These are phyloP conservation scores for Habropoda laboriosa DNA, from an alignment of 1,140 invertebrate genomes.

Conservation along the genomic window DNA sequence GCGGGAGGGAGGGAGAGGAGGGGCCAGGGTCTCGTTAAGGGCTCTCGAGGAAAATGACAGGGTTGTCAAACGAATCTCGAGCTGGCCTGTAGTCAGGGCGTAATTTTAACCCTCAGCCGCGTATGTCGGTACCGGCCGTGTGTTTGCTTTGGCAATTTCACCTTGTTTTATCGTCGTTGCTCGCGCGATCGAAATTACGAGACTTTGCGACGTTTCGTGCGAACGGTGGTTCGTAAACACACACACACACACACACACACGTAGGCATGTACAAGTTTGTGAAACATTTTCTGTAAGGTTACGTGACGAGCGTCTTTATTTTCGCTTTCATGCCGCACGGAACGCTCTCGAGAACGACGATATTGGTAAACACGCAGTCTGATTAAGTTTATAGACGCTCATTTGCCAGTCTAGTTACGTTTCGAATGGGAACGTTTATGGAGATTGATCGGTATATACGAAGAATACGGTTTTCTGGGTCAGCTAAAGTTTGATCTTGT, in stretches of 20 bases:
- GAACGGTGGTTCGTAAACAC: not conserved
- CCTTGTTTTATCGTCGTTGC: constrained; percentile 29
- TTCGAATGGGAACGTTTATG: not conserved
- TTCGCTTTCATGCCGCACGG: not conserved
- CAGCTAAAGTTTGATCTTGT: not conserved
- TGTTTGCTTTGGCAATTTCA: constrained; percentile 51
- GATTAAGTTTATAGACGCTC: not conserved
- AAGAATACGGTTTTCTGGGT: not conserved
- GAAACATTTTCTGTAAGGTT: constrained; percentile 1
- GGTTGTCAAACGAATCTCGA: constrained; percentile 69
- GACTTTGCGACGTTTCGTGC: not conserved
- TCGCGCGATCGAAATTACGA: constrained; percentile 27
- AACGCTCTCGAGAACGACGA: not conserved
- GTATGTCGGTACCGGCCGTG: not conserved
- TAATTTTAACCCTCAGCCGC: constrained; percentile 60
- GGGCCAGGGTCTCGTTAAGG: constrained; percentile 63
- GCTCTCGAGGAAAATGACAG: constrained; percentile 68
- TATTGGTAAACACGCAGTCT: not conserved
- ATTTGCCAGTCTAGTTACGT: not conserved
- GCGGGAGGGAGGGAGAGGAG: not conserved
- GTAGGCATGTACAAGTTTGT: not conserved
- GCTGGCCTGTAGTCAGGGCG: constrained; percentile 56
- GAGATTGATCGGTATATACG: not conserved
- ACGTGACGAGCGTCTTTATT: constrained; percentile 13
- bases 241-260: not conserved